These are phyloP conservation scores for Oryzias curvinotus DNA, from an alignment of 2,113 vertebrate species.

Conservation along the genomic window DNA sequence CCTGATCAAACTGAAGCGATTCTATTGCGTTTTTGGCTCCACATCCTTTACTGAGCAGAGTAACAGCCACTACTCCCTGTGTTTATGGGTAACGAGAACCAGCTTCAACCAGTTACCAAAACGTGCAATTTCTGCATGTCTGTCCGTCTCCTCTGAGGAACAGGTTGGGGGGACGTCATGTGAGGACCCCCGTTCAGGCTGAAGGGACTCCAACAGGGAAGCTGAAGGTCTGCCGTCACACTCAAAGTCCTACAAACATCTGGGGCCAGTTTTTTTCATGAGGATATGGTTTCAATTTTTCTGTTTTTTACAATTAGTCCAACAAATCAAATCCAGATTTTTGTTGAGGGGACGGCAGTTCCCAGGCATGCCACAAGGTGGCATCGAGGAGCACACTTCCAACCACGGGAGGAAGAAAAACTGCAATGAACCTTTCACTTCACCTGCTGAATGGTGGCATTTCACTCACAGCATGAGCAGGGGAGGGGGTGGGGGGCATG, in stretches of 20 bases:
- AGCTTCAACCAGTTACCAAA: constrained; percentile 29
- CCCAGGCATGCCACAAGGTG: constrained; percentile 69
- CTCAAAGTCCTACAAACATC: constrained; percentile 6
- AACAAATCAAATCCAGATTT: constrained; percentile 5
- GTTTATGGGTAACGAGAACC: constrained; percentile 11
- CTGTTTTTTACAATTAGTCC: neutral
- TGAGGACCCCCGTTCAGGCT: constrained; percentile 54
- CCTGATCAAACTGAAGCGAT: constrained; percentile 35
- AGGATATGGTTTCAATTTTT: constrained; percentile 4
- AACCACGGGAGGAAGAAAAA: neutral
- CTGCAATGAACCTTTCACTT: neutral
- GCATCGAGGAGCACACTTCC: constrained; percentile 32
- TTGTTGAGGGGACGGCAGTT: constrained; percentile 27
- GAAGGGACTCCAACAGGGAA: constrained; percentile 42
- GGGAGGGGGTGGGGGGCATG: no score
- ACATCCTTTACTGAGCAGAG: constrained; percentile 50
- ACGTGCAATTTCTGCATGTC: constrained; percentile 65
- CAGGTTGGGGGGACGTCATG: constrained; percentile 40
- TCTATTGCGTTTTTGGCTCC: constrained; percentile 52
- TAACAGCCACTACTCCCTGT: constrained; percentile 2
- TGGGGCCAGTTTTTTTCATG: constrained; percentile 5
- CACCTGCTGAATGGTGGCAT: no score
- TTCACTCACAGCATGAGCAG: no score
- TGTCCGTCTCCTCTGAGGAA: constrained; percentile 24
- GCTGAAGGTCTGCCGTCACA: constrained; percentile 3